Evolutionary conservation across 2,797 vertebrate species (phyloP).

Genomic region (Hoplostethus atlanticus): DNA sequence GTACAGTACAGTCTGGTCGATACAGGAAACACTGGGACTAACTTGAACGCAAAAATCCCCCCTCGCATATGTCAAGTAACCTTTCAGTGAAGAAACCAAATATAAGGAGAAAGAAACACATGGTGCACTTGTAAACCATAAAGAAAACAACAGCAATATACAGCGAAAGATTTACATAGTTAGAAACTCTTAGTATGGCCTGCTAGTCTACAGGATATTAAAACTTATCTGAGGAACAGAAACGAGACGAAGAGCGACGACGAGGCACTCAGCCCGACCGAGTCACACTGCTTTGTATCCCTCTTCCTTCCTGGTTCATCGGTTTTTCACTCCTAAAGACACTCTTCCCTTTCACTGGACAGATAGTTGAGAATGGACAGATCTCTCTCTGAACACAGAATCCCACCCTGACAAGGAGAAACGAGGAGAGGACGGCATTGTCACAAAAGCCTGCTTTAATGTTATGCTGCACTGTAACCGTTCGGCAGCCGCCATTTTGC

Average conservation of each 20-base stretch:
- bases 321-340: conserved; percentile 20
- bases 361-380: conserved; percentile 45
- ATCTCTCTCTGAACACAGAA: conserved; percentile 2
- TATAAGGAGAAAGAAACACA: conserved; percentile 48
- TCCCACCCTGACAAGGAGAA: neutral
- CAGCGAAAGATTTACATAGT: conserved; percentile 81
- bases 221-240: conserved; percentile 60
- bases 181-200: conserved; percentile 71
- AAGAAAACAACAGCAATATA: conserved; percentile 78
- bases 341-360: conserved; percentile 63
- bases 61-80: conserved; percentile 68
- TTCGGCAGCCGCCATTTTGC: conserved; percentile 23
- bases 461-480: conserved; percentile 29
- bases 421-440: conserved; percentile 3
- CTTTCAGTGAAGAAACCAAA: conserved; percentile 49
- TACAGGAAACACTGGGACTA: conserved; percentile 67
- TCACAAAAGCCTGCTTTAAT: neutral
- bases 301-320: conserved; percentile 39
- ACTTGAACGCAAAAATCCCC: conserved; percentile 44
- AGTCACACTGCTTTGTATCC: conserved; percentile 23
- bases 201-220: conserved; percentile 67
- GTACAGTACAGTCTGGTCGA: conserved; percentile 75
- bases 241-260: conserved; percentile 40
- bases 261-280: conserved; percentile 40
- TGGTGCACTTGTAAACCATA: conserved; percentile 69